phyloP scores from a whole-genome alignment of 2,888 invertebrate genomes.

The Salticus scenicus region DNA sequence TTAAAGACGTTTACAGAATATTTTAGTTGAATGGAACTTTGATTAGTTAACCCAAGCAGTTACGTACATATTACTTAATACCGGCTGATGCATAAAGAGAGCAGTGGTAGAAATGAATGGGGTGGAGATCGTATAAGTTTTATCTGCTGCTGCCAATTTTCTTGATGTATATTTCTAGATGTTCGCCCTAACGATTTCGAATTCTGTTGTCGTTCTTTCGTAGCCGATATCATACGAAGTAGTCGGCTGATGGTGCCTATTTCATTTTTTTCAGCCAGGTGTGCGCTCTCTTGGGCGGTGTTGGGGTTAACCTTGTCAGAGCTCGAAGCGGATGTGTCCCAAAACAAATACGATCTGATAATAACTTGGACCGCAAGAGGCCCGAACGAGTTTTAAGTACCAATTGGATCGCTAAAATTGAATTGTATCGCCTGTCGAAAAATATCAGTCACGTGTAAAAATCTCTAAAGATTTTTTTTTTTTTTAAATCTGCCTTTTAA shows the following conservation, averaged over 20 bases:
- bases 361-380: background rate
- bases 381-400: background rate
- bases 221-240: background rate
- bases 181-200: background rate
- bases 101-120: background rate
- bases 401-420: background rate
- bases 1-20: too few species aligned
- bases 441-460: background rate
- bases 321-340: constrained; percentile 13
- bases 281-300: constrained; percentile 12
- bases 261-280: background rate
- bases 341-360: constrained; percentile 14
- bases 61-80: too few species aligned
- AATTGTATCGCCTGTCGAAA: background rate
- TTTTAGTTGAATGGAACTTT: too few species aligned
- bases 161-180: background rate
- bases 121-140: background rate
- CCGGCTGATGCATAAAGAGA: too few species aligned
- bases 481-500: too few species aligned
- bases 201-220: background rate
- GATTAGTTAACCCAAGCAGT: too few species aligned
- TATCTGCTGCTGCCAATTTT: background rate
- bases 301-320: constrained; percentile 12
- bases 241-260: background rate
- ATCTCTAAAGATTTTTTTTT: too few species aligned